phyloP scores from a whole-genome alignment of 2,888 invertebrate genomes.

The Camptogramma bilineatum region DNA sequence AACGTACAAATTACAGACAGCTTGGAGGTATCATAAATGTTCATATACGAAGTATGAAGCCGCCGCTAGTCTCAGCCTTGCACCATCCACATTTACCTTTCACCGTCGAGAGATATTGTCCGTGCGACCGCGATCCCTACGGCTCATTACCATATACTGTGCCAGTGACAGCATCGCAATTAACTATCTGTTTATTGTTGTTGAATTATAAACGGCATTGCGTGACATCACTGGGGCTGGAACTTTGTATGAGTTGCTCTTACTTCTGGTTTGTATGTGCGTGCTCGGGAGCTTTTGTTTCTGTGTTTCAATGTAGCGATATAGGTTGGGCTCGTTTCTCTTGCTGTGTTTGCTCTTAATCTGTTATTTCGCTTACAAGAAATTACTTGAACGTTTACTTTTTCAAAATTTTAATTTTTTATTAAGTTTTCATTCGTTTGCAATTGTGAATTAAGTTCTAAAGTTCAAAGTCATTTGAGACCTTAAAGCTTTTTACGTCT shows the following conservation, averaged over 20 bases:
- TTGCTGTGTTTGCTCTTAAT: background rate
- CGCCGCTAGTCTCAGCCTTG: conserved; percentile 40
- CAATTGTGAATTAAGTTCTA: no score
- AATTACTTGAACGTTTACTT: background rate
- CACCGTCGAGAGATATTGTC: conserved; percentile 84
- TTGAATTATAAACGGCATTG: conserved; percentile 82
- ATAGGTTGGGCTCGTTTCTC: background rate
- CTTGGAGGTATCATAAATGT: no score
- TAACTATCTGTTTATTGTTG: conserved; percentile 86
- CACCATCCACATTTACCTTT: conserved; percentile 73
- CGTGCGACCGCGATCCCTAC: conserved; percentile 80
- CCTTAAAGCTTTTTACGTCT: background rate
- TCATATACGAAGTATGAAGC: background rate
- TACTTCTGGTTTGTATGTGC: conserved; percentile 41
- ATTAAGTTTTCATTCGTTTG: no score
- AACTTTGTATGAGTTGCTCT: conserved; percentile 30
- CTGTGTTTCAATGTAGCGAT: conserved; percentile 10
- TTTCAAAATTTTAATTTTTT: background rate
- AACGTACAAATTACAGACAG: no score
- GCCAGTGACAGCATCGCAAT: conserved; percentile 84
- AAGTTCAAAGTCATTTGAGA: no score
- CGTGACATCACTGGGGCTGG: conserved; percentile 62
- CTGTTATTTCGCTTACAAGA: background rate
- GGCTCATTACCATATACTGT: conserved; percentile 85
- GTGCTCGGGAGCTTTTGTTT: conserved; percentile 51